phyloP scores from a whole-genome alignment of 2,888 invertebrate species.

The Zaprionus bogoriensis region DNA sequence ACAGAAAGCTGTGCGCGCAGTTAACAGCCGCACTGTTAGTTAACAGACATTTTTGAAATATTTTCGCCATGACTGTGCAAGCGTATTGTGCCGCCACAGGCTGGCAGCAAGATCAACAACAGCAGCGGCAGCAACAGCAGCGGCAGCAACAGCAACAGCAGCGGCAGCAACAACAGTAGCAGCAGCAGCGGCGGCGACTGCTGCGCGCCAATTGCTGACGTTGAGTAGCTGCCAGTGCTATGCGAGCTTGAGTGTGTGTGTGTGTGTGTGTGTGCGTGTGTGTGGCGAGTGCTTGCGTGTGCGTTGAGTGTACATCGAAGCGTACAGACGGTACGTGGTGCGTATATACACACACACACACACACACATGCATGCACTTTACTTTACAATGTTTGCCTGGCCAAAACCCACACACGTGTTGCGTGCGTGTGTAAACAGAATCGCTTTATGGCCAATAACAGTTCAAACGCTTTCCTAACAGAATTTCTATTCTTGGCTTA shows the following conservation, averaged over 20 bases:
- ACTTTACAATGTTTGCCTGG: conserved; percentile 18
- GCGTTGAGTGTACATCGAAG: no score
- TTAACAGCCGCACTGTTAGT: conserved; percentile 54
- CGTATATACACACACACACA: no score
- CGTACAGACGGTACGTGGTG: no score
- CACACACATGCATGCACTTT: conserved; percentile 1
- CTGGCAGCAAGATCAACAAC: conserved; percentile 1
- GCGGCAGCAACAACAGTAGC: conserved; percentile 13
- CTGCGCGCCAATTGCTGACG: conserved; percentile 60
- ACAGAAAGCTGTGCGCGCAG: conserved; percentile 8
- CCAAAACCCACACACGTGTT: conserved; percentile 24
- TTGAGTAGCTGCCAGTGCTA: conserved; percentile 20
- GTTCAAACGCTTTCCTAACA: conserved; percentile 39
- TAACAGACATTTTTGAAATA: conserved; percentile 63
- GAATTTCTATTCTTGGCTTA: conserved; percentile 38
- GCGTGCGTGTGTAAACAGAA: conserved; percentile 10
- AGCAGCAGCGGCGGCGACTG: conserved; percentile 13
- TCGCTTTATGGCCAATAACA: conserved; percentile 42
- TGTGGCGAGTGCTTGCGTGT: neutral
- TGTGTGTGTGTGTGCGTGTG: neutral
- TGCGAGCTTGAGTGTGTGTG: neutral
- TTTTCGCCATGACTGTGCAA: conserved; percentile 54
- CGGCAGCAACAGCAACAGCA: conserved; percentile 16
- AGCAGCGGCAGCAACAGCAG: conserved; percentile 6
- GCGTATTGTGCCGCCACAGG: conserved; percentile 11